Conservation (phyloP, 92 coral and sea anemone species). For the Siderastrea siderea region DNA sequence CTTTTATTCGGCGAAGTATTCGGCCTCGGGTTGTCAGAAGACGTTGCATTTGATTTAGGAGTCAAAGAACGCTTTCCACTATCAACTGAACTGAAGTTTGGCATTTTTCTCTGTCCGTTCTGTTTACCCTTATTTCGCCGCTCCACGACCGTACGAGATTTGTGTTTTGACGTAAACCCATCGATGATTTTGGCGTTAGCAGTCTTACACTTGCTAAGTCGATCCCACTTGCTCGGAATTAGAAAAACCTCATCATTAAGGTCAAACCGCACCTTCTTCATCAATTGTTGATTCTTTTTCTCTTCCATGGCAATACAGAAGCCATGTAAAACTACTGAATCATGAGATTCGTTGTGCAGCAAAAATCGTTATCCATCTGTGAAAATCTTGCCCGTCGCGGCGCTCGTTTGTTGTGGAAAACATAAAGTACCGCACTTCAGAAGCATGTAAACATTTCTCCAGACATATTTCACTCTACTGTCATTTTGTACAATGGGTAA, state of each 20-base stretch:
- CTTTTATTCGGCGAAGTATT: conserved; percentile 19
- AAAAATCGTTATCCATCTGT: neutral
- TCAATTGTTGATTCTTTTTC: conserved; percentile 9
- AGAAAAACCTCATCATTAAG: conserved; percentile 87
- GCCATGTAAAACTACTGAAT: neutral
- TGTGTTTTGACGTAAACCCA: conserved; percentile 29
- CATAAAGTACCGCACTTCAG: neutral
- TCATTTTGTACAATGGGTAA: conserved; percentile 16
- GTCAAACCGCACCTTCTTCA: conserved; percentile 91
- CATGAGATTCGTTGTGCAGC: neutral
- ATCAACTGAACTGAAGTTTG: neutral
- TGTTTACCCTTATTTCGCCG: conserved; percentile 45
- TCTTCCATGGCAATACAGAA: conserved; percentile 37
- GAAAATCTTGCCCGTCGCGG: neutral
- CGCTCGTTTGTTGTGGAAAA: neutral
- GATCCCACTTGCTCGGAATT: conserved; percentile 91
- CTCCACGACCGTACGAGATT: conserved; percentile 27
- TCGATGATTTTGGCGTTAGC: conserved; percentile 29
- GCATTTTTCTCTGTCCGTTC: conserved; percentile 25
- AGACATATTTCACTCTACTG: conserved; percentile 9
- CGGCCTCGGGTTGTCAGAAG: conserved; percentile 1
- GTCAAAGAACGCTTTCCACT: neutral
- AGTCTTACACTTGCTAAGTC: conserved; percentile 60
- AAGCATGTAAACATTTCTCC: conserved; percentile 21
- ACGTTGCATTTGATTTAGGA: neutral